These are phyloP conservation scores for Cryptotis parvus DNA, from an alignment of 2,113 vertebrate genomes.

Conservation along the genomic window DNA sequence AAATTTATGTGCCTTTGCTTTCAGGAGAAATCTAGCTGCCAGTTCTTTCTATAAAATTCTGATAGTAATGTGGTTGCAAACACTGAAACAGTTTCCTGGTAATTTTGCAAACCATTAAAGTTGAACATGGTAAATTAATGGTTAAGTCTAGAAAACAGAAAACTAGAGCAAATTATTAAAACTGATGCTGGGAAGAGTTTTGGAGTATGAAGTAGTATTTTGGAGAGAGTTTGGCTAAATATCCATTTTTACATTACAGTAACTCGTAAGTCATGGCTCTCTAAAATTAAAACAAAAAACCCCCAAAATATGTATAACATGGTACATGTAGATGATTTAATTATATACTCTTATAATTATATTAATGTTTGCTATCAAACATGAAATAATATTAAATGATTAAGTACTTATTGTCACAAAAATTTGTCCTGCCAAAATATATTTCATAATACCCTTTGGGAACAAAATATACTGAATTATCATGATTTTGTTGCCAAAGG, in stretches of 20 bases:
- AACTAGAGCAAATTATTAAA: constrained; percentile 11
- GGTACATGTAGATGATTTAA: too few relatives aligned
- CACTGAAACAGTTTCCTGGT: background rate
- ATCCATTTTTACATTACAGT: too few relatives aligned
- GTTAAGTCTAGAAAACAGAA: constrained; percentile 9
- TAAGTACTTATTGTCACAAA: background rate
- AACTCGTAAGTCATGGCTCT: too few relatives aligned
- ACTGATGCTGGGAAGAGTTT: background rate
- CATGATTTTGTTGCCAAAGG: constrained; percentile 24
- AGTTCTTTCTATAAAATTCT: constrained; percentile 18
- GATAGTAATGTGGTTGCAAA: constrained; percentile 1
- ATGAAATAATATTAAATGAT: background rate
- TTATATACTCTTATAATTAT: too few relatives aligned
- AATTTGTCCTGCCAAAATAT: background rate
- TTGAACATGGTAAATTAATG: constrained; percentile 19
- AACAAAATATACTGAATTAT: constrained; percentile 4
- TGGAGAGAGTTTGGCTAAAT: background rate
- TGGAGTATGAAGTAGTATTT: background rate
- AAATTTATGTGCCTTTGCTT: background rate
- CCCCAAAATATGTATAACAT: too few relatives aligned
- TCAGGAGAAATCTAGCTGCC: background rate
- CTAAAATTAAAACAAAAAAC: too few relatives aligned
- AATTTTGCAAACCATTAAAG: constrained; percentile 48
- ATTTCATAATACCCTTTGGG: constrained; percentile 18
- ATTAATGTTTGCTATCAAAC: background rate